Base-by-base conservation (phyloP, 2,797 vertebrate genomes). In the Sylvilagus floridanus region DNA sequence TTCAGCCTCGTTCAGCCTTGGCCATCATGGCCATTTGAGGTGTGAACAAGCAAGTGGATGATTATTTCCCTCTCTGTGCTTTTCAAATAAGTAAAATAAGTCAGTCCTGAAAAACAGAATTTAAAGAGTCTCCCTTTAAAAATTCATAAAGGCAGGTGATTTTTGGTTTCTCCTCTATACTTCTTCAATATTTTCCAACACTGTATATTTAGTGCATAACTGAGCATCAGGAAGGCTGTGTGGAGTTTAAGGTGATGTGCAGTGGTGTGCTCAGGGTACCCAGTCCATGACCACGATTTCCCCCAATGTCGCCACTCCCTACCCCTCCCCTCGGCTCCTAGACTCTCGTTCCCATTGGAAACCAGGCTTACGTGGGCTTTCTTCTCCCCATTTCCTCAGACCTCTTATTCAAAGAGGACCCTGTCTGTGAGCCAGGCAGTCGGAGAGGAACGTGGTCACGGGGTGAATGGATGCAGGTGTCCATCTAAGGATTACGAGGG, bases 101-200 rank as follows among this genome's bases (percentile, higher is more conserved):
- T 57, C 4, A 57, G 54, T 57, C 54, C 19, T 57, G 54, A 57
- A 57, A 57, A 57, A 57, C 54, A 4, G 19, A 57, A 47, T 47
- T 57, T 19, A 57, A 57, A 42, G 54, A 42, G 13, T 60, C 12
- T 57, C 2, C 47, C 37, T 90, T 81, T 90, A 88, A 88, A 93
- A 97, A 90, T 88, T 24, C 28, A 92, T 4, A 37, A 42, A 12
- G 32, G 11, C 17, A 91, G 81, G 47, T 85, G n/a, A 57, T 35
- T 86, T 83, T 95, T 91, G 50, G 37, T 84, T 89, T 88, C 22
- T 69, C 68, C n/a, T 17, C 77, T 79, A 50, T 68, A 63, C 1
- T 79, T 89, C 82, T 86, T 7, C 71, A 88, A 88, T 63, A 68
- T 17, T 19, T 75, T 76, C 14, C 37, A 78, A 30, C 4, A 54